Base-by-base conservation (phyloP, 2,113 vertebrate genomes). In the Dunckerocampus dactyliophorus region DNA sequence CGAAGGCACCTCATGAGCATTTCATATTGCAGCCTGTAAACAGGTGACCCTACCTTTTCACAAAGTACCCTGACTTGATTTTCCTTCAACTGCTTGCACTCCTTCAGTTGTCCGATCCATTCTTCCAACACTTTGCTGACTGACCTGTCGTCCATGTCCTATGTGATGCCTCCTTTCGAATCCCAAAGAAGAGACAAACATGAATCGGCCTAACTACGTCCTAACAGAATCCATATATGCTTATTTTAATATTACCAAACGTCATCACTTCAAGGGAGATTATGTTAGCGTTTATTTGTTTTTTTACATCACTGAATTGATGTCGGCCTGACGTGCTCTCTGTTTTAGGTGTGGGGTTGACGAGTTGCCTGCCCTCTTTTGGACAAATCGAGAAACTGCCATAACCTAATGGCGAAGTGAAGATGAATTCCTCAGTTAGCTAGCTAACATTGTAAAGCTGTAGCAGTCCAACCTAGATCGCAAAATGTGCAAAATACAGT, bases 101-200 rank as follows among this genome's bases (percentile, higher is more conserved):
- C 95, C 63, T 96, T 95, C 72, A 97, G 92, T 79, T 96, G 95
- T 83, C 97, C 95, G 77, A 98, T 93, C 95, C 95, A 96, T 72
- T 95, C 94, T 84, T 98, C 95, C 84, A 98, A 73, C 85, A 97
- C 95, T 91, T 98, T 98, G 69, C 93, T 96, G 79, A 95, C 95
- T 52, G 92, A 89, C 88, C 95, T 98, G 85, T 96, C 94, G 81
- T 95, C 95, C 95, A 98, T 97, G 73, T 47, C 76, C 74, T 54
- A 8, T 71, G 54, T 47, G 59, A 22, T 6, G 71, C 50, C 65
- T 64, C 72, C 63, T 59, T 42, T 60, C n/a, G 50, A 67, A 48
- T 21, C 7, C 63, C 52, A 17, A 58, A 22, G 63, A 67, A 52
- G 65, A 47, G 68, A 47, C 61, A 31, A n/a, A 54, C 31, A 55